These are phyloP conservation scores for Cyclina sinensis DNA, from an alignment of 1,140 invertebrate species.

Conservation along the genomic window DNA sequence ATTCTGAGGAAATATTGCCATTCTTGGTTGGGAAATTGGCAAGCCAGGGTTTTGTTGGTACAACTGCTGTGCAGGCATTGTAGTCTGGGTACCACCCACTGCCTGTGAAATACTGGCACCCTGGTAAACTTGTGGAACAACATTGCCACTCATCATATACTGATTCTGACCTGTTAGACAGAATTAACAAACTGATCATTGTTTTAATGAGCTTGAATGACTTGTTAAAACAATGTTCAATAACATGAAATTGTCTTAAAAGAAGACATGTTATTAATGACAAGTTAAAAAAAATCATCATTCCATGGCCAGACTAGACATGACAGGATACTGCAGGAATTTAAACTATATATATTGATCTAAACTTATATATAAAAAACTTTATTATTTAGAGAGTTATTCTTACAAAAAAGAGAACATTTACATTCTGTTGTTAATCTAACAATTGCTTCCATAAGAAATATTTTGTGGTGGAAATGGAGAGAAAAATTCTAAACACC, in stretches of 20 bases:
- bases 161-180: constrained; percentile 4
- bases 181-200: background rate
- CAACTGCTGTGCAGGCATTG: background rate
- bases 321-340: background rate
- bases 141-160: background rate
- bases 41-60: background rate
- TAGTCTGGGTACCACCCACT: background rate
- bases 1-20: background rate
- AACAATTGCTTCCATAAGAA: background rate
- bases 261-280: too few species aligned
- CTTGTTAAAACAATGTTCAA: too few species aligned
- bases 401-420: too few species aligned
- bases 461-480: background rate
- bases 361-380: too few species aligned
- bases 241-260: too few species aligned
- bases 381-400: too few species aligned
- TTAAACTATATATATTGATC: too few species aligned
- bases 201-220: background rate
- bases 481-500: background rate
- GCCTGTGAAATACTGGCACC: background rate
- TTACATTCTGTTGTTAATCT: too few species aligned
- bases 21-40: background rate
- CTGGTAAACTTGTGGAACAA: background rate
- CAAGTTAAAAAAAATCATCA: too few species aligned
- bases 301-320: background rate